A percentile compares a stretch with the other conserved stretches of the same genome.
These are phyloP conservation scores for Colinus virginianus DNA, from an alignment of 2,113 vertebrate species.

Conservation along the genomic window DNA sequence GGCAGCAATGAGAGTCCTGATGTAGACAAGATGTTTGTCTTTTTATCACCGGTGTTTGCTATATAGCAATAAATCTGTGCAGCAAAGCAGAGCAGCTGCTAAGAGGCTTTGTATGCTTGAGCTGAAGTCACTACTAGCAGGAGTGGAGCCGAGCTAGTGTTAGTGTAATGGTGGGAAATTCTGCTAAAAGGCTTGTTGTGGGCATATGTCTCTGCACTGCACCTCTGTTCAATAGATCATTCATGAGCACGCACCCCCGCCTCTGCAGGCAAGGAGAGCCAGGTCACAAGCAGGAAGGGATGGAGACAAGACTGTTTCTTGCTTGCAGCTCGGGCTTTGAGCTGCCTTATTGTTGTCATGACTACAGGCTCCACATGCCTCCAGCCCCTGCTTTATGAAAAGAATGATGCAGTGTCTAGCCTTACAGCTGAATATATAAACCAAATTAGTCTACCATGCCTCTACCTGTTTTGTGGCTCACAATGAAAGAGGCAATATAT, in stretches of 20 bases:
- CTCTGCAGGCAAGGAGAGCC: constrained; percentile 65
- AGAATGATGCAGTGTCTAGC: constrained; percentile 88
- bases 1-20: neutral
- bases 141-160: neutral
- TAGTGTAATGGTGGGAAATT: constrained; percentile 9
- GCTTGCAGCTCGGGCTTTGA: constrained; percentile 65
- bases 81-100: neutral
- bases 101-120: neutral
- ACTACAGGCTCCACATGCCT: constrained; percentile 79
- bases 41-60: neutral
- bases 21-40: neutral
- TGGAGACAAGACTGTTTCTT: constrained; percentile 83
- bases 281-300: constrained; percentile 78
- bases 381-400: constrained; percentile 78
- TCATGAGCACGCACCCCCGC: constrained; percentile 74
- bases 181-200: constrained; percentile 44
- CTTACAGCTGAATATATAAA: constrained; percentile 86
- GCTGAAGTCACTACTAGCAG: neutral
- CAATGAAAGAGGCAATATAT: constrained; percentile 82
- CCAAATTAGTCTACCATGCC: constrained; percentile 83
- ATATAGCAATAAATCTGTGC: neutral
- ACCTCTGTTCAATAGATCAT: constrained; percentile 80
- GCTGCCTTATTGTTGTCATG: constrained; percentile 82
- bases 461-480: constrained; percentile 83
- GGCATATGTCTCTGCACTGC: neutral